Base-by-base conservation (phyloP, 92 coral and sea anemone genomes). In the Metridium senile region DNA sequence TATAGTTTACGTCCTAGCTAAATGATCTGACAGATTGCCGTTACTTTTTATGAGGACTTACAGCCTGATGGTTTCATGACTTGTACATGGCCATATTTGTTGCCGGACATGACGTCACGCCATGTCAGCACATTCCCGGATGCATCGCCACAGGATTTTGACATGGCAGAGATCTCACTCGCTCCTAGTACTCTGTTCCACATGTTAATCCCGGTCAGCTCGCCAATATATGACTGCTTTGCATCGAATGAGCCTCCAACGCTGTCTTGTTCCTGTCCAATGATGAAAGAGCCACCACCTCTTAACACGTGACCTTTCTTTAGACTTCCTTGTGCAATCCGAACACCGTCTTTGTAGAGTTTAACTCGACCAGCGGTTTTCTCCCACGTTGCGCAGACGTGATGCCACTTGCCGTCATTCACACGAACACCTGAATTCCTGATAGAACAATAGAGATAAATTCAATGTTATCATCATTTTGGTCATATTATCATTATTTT, bases 401-500 rank as follows among this genome's bases (percentile, higher is more conserved):
- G 88, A 64, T 84, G 88, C 88, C 88, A 84, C 25, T 52, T 26
- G 10, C 84, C 84, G 67, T 84, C 88, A 28, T 65, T 84, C 3
- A 68, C 88, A 7, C 80, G 46, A 26, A 69, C 66, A 11, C n/a
- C 46, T 8, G 58, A 23, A 25, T 22, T 22, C 21, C 66, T 67
- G 46, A 31, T n/a, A 27, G 17, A 29, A 27, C 23, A 30, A 66
- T 2, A 66, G 9, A 20, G 29, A 66, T n/a, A n/a, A n/a, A n/a
- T n/a, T 1, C 13, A n/a, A n/a, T n/a, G n/a, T n/a, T n/a, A n/a
- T n/a, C n/a, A n/a, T n/a, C n/a, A n/a, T n/a, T n/a, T n/a, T n/a
- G n/a, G n/a, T n/a, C n/a, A n/a, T n/a, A n/a, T n/a, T n/a, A n/a
- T n/a, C n/a, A n/a, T n/a, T n/a, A n/a, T n/a, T n/a, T n/a, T n/a